A percentile compares a stretch with the other conserved stretches of the same genome.
Conservation (phyloP, 2,113 vertebrate species). For the Myodes glareolus region DNA sequence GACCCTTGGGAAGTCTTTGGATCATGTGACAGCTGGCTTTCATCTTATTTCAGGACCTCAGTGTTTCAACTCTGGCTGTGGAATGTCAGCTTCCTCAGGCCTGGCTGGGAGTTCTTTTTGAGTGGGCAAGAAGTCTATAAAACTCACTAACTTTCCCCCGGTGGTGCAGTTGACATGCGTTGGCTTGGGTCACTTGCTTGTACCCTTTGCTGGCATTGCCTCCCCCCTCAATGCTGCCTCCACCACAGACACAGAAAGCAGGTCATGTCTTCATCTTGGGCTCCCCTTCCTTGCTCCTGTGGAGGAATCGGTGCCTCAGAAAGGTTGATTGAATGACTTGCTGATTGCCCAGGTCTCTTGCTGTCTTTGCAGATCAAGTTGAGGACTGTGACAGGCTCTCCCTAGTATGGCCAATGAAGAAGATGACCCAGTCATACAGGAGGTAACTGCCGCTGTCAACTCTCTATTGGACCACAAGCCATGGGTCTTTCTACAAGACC, state of each 20-base stretch:
- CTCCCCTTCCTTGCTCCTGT: neutral
- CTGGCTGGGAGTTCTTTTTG: neutral
- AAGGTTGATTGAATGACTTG: neutral
- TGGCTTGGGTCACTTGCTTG: neutral
- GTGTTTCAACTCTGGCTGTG: neutral
- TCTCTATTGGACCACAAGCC: neutral
- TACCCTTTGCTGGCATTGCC: neutral
- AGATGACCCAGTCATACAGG: constrained; percentile 97
- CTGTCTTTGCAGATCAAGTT: constrained; percentile 79
- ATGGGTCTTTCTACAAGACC: neutral
- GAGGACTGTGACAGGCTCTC: constrained; percentile 51
- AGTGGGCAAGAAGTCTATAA: neutral
- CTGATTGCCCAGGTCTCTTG: neutral
- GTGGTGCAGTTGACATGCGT: neutral
- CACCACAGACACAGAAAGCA: neutral
- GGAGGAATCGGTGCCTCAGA: neutral
- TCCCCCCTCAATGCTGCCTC: neutral
- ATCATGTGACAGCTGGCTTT: neutral
- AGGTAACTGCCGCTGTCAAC: constrained; percentile 86
- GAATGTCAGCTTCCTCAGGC: neutral
- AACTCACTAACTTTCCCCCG: neutral
- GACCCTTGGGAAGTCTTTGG: neutral
- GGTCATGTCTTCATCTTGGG: neutral
- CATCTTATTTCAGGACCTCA: neutral
- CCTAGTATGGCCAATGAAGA: constrained; percentile 98